These are phyloP conservation scores for Trematocara unimaculatum DNA, from an alignment of 2,113 vertebrate genomes.

Conservation along the genomic window DNA sequence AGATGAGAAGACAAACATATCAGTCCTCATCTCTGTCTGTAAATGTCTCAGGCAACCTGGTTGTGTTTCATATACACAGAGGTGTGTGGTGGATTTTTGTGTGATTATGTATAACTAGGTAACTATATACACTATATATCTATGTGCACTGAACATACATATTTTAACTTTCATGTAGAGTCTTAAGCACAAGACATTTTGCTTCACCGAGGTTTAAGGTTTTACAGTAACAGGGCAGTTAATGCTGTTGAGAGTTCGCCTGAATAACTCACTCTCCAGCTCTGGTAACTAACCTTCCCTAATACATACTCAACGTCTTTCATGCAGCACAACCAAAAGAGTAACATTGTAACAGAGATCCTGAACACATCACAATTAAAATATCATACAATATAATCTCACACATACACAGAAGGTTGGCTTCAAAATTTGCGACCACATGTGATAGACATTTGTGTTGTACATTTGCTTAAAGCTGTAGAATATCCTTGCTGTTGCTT, in stretches of 20 bases:
- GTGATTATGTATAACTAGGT: background rate
- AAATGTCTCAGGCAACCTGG: slow-evolving; percentile 48
- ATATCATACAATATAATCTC: background rate
- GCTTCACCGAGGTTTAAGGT: background rate
- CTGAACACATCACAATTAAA: background rate
- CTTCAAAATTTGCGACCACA: background rate
- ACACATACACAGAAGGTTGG: background rate
- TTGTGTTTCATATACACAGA: slow-evolving; percentile 37
- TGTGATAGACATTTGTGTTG: background rate
- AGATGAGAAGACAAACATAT: slow-evolving; percentile 1
- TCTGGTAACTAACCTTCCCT: background rate
- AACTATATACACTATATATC: background rate
- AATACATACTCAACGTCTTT: background rate
- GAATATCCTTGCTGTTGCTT: background rate
- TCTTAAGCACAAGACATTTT: background rate
- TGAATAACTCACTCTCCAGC: background rate
- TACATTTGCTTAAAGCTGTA: background rate
- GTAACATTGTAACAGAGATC: background rate
- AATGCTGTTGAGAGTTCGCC: background rate
- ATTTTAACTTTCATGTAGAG: background rate
- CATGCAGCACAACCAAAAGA: background rate
- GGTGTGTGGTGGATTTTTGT: background rate
- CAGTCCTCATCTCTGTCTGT: slow-evolving; percentile 27
- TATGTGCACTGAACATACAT: background rate
- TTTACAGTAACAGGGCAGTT: background rate